Conservation (phyloP, 2,888 invertebrate genomes). For the Sylvicola cinctus region DNA sequence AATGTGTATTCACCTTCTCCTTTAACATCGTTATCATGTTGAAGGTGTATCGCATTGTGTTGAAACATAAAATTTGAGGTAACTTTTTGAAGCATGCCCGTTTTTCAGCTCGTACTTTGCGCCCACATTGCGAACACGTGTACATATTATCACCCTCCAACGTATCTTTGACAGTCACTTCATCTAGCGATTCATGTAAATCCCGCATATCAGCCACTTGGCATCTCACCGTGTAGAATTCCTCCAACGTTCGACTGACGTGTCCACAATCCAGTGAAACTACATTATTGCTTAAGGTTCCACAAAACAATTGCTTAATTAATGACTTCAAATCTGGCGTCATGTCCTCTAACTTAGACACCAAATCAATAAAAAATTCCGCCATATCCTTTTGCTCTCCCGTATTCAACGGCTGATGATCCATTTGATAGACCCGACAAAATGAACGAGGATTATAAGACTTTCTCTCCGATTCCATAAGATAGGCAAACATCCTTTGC, state of each 20-base stretch:
- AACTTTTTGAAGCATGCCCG: constrained; percentile 85
- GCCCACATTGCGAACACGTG: constrained; percentile 86
- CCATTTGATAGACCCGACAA: constrained; percentile 93
- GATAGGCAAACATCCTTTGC: constrained; percentile 88
- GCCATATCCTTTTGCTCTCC: constrained; percentile 98
- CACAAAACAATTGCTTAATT: constrained; percentile 81
- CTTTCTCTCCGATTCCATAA: constrained; percentile 83
- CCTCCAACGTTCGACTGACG: constrained; percentile 83
- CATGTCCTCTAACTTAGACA: constrained; percentile 92
- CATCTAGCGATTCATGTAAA: constrained; percentile 82
- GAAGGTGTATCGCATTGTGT: constrained; percentile 93
- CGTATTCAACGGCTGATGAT: constrained; percentile 86
- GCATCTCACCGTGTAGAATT: constrained; percentile 90
- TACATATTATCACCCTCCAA: constrained; percentile 96
- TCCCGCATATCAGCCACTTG: constrained; percentile 95
- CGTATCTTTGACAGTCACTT: constrained; percentile 93
- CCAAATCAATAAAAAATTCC: constrained; percentile 91
- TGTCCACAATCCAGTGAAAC: constrained; percentile 90
- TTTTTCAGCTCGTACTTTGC: constrained; percentile 89
- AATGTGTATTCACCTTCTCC: constrained; percentile 93
- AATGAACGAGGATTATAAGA: constrained; percentile 90
- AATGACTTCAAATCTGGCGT: constrained; percentile 72
- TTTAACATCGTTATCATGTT: constrained; percentile 96
- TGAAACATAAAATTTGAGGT: constrained; percentile 84
- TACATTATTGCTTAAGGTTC: constrained; percentile 85